Conservation (phyloP, 2,797 vertebrate genomes). For the Orestias chungarensis region DNA sequence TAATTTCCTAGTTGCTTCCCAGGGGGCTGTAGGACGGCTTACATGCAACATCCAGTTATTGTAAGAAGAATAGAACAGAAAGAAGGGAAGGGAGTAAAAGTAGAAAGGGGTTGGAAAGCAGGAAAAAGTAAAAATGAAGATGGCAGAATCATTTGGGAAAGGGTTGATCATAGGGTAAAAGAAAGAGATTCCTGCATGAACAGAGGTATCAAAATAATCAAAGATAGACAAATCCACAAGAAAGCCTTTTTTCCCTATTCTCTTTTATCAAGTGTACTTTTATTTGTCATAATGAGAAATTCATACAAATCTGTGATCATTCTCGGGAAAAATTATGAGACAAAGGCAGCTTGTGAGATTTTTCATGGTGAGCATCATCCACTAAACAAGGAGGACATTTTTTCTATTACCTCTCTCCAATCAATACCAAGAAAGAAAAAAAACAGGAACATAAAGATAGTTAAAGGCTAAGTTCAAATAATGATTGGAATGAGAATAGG, state of each 20-base stretch:
- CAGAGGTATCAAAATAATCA: not conserved
- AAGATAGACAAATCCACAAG: not conserved
- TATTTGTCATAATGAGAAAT: not conserved
- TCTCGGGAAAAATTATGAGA: not conserved
- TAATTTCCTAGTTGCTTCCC: conserved; percentile 2
- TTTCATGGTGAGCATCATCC: not conserved
- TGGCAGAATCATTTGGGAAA: not conserved
- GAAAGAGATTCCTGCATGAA: too few species aligned
- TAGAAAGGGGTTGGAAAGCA: not conserved
- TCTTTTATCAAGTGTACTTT: conserved; percentile 2
- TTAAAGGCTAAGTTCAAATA: not conserved
- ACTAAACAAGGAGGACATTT: not conserved
- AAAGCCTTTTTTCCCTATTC: not conserved
- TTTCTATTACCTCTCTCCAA: not conserved
- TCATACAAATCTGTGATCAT: not conserved
- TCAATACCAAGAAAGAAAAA: not conserved
- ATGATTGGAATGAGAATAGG: not conserved
- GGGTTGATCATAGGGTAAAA: not conserved
- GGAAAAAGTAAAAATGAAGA: not conserved
- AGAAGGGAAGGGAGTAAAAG: not conserved
- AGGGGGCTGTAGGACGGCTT: not conserved
- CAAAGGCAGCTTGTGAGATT: not conserved
- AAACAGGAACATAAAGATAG: not conserved
- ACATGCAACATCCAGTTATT: not conserved
- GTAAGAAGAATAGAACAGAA: not conserved